Base-by-base conservation (phyloP, 2,888 invertebrate genomes). In the Slavum lentiscoides region DNA sequence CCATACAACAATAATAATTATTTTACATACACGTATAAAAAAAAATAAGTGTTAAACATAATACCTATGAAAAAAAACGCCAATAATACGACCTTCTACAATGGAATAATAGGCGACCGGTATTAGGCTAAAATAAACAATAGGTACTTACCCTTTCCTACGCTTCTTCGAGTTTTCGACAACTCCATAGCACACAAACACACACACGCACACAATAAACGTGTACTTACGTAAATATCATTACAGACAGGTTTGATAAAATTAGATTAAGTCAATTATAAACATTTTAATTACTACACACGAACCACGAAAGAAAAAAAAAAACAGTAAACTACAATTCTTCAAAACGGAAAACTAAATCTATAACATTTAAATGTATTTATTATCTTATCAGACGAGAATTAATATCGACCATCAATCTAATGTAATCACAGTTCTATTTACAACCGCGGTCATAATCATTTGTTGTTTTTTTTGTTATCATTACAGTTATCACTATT, bases 91-190 rank as follows among this genome's bases (percentile, higher is more conserved):
- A 58, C 74, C 74, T 66, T 66, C 74, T 74, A 55, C 39, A 19
- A 37, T 17, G 7, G 30, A 58, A 74, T 74, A 66, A 75, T 58
- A 17, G 55, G 9, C 58, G 49, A 67, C 66, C 58, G 55, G 7
- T 23, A 58, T 75, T 58, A 66, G 55, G 66, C 55, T n/a, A 23
- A 75, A 75, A 75, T 58, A 75, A 75, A 75, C 74, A 75, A 75
- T 66, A 75, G 74, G 55, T 58, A 59, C 75, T 75, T 75, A 68
- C 75, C 75, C 75, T 75, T 68, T 68, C 75, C 75, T 13, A 75
- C 67, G 59, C 15, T 75, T 68, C 59, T 75, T 68, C 59, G 75
- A 75, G 75, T 59, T 68, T 75, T 75, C 13, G 75, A 67, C 59
- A 68, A 68, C 75, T 75, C 75, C 67, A 68, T 75, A 30, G n/a